A percentile compares a stretch with the other conserved stretches of the same genome.
phyloP scores from a whole-genome alignment of 2,888 invertebrate genomes.

The Drosophila subquinaria region DNA sequence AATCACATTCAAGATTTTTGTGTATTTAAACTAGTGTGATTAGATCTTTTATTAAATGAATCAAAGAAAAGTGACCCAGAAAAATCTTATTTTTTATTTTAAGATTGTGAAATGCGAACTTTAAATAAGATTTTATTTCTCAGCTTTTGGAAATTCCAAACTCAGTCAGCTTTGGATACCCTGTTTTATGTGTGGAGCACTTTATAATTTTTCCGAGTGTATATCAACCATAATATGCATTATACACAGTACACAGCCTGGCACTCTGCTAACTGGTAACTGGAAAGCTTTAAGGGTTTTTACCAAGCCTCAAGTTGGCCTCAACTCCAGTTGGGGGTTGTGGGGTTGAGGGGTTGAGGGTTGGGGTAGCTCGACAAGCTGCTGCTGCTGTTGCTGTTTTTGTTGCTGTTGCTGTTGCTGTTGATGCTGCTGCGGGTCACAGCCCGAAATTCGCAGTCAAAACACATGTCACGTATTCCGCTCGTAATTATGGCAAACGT shows the following conservation, averaged over 20 bases:
- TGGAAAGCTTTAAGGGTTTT: constrained; percentile 23
- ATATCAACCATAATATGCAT: background rate
- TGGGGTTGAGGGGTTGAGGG: constrained; percentile 1
- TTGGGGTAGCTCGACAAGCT: constrained; percentile 42
- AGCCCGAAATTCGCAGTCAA: constrained; percentile 72
- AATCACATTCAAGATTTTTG: no score
- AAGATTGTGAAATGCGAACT: no score
- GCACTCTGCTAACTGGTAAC: background rate
- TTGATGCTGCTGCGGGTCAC: constrained; percentile 23
- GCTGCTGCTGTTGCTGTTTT: constrained; percentile 13
- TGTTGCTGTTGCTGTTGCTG: no score
- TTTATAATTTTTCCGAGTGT: no score
- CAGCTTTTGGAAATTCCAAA: no score
- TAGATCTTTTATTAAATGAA: no score
- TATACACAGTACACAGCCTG: background rate
- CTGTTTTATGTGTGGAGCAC: no score
- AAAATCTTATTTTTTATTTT: no score
- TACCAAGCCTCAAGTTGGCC: constrained; percentile 1
- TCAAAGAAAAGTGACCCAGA: no score
- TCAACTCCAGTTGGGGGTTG: background rate
- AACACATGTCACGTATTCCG: constrained; percentile 81
- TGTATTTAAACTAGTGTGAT: no score
- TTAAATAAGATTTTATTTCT: no score
- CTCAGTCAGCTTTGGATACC: no score
- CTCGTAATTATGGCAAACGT: constrained; percentile 83